Conservation (phyloP, 2,113 vertebrate genomes). For the Protobothrops mucrosquamatus region DNA sequence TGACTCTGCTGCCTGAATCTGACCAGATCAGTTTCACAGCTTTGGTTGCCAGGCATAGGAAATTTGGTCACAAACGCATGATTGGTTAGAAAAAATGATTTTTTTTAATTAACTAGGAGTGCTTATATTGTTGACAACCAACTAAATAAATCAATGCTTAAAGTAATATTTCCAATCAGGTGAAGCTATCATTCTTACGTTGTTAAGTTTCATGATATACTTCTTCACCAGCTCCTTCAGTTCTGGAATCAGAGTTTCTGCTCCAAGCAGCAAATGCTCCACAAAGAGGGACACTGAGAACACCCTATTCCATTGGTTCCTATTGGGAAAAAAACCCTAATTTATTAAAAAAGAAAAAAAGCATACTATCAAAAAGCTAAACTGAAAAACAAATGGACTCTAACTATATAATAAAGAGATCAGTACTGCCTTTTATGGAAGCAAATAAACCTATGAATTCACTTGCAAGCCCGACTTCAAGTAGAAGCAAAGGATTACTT, state of each 20-base stretch:
- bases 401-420: fast-evolving
- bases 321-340: conserved; percentile 46
- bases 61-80: background rate
- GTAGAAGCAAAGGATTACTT: background rate
- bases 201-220: conserved; percentile 64
- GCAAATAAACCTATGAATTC: background rate
- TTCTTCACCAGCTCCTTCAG: conserved; percentile 69
- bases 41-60: background rate
- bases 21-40: background rate
- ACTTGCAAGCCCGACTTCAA: background rate
- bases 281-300: conserved; percentile 84
- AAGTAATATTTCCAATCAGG: background rate
- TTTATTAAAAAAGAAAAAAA: fast-evolving
- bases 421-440: background rate
- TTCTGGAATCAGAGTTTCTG: conserved; percentile 56
- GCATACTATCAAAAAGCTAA: background rate
- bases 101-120: background rate
- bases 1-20: background rate
- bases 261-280: conserved; percentile 81
- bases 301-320: conserved; percentile 80
- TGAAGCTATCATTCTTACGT: conserved; percentile 62
- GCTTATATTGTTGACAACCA: background rate
- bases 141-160: background rate
- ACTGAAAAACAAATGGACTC: background rate
- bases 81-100: background rate